phyloP scores from a whole-genome alignment of 2,113 vertebrate species.

The Polypterus senegalus region DNA sequence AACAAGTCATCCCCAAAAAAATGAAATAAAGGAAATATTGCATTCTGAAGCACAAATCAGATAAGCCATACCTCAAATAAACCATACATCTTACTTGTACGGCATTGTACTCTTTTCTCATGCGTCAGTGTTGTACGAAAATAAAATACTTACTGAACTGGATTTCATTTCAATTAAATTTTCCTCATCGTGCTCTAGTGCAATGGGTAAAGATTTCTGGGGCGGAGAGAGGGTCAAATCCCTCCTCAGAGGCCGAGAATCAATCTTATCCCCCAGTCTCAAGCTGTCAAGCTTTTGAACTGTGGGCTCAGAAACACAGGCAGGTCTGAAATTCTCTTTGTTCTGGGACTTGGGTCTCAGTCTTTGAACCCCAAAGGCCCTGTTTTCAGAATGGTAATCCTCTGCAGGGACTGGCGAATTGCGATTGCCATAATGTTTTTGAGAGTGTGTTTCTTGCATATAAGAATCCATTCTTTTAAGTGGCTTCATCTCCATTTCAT shows the following conservation, averaged over 20 bases:
- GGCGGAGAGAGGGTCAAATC: slow-evolving; percentile 90
- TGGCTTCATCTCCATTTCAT: slow-evolving; percentile 88
- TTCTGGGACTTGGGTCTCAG: slow-evolving; percentile 66
- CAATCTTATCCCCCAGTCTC: slow-evolving; percentile 77
- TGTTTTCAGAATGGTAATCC: slow-evolving; percentile 46
- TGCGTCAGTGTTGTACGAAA: too few relatives aligned
- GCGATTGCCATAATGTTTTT: slow-evolving; percentile 47
- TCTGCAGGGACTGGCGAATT: slow-evolving; percentile 38
- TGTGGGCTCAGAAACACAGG: slow-evolving; percentile 65
- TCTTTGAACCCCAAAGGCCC: slow-evolving; percentile 67
- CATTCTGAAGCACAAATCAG: too few relatives aligned
- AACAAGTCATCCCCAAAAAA: too few relatives aligned
- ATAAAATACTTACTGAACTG: slow-evolving; percentile 67
- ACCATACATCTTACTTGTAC: too few relatives aligned
- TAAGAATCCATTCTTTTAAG: slow-evolving; percentile 59
- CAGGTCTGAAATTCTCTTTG: slow-evolving; percentile 62
- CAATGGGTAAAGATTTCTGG: slow-evolving; percentile 80
- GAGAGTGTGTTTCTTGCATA: slow-evolving; percentile 48
- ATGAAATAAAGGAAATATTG: too few relatives aligned
- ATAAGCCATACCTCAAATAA: too few relatives aligned
- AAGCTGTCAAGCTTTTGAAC: slow-evolving; percentile 93
- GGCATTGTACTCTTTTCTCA: too few relatives aligned
- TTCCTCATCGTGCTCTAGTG: slow-evolving; percentile 82
- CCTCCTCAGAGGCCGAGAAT: slow-evolving; percentile 83
- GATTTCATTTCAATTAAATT: slow-evolving; percentile 72